These are phyloP conservation scores for Heliconius himera DNA, from an alignment of 1,140 invertebrate species.

Conservation along the genomic window DNA sequence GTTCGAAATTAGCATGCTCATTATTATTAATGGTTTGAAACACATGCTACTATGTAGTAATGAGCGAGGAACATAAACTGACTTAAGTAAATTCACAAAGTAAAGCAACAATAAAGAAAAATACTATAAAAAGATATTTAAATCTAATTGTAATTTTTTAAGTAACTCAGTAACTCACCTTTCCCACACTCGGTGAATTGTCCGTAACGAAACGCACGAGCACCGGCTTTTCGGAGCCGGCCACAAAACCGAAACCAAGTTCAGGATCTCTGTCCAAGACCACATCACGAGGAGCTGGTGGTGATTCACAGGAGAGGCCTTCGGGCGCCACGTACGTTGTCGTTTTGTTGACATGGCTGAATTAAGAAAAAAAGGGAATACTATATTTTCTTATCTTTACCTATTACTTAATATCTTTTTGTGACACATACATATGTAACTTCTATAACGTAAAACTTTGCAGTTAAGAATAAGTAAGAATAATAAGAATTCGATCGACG, in stretches of 20 bases:
- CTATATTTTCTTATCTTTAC: too few species aligned
- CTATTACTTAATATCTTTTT: too few species aligned
- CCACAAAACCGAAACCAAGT: constrained; percentile 96
- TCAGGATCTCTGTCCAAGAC: constrained; percentile 87
- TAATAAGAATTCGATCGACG: too few species aligned
- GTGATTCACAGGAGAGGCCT: constrained; percentile 83
- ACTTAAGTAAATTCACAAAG: too few species aligned
- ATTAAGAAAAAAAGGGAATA: constrained; percentile 48
- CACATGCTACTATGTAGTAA: too few species aligned
- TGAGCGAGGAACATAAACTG: too few species aligned
- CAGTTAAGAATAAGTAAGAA: too few species aligned
- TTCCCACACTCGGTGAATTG: constrained; percentile 94
- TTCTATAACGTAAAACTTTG: too few species aligned
- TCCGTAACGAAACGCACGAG: constrained; percentile 93
- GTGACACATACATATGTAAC: too few species aligned
- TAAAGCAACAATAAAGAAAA: too few species aligned
- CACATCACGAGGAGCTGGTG: constrained; percentile 89
- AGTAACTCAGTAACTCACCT: constrained; percentile 70
- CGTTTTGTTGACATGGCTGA: constrained; percentile 94
- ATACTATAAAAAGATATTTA: background rate
- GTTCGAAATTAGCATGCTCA: too few species aligned
- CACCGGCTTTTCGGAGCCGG: constrained; percentile 94
- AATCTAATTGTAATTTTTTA: background rate
- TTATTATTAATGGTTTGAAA: too few species aligned
- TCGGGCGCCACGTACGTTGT: constrained; percentile 92